Conservation (phyloP, 1,140 invertebrate genomes). For the Aleiodes sp. region DNA sequence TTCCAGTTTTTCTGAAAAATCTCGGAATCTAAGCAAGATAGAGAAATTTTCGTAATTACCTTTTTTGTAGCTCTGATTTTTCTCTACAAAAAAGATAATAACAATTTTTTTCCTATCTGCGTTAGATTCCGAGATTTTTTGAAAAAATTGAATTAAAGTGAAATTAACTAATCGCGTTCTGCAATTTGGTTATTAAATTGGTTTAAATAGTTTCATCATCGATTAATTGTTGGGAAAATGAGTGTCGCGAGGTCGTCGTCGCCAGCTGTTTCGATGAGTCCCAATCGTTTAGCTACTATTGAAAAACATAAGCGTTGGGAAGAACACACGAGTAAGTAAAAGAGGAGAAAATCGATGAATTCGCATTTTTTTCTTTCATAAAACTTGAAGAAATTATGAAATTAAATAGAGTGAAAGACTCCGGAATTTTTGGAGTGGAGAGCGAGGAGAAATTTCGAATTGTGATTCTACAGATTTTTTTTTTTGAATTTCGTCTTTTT, state of each 20-base stretch:
- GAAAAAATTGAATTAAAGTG: too few relatives aligned
- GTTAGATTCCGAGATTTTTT: too few relatives aligned
- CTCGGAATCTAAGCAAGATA: too few relatives aligned
- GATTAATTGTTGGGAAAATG: slow-evolving; percentile 25
- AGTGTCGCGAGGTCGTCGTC: slow-evolving; percentile 40
- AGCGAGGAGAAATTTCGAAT: too few relatives aligned
- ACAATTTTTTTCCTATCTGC: too few relatives aligned
- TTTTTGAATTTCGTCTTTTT: not conserved
- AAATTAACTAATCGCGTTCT: too few relatives aligned
- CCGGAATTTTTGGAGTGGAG: too few relatives aligned
- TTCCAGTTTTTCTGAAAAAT: too few relatives aligned
- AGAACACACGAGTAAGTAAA: slow-evolving; percentile 51
- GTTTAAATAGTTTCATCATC: not conserved
- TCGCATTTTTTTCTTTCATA: not conserved
- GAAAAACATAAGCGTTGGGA: slow-evolving; percentile 50
- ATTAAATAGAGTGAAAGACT: not conserved
- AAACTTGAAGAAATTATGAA: not conserved
- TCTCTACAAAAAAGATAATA: too few relatives aligned
- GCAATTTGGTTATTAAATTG: too few relatives aligned
- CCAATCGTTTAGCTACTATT: slow-evolving; percentile 49
- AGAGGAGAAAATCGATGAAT: not conserved
- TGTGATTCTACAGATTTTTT: not conserved
- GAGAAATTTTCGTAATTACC: too few relatives aligned
- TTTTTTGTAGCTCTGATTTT: too few relatives aligned
- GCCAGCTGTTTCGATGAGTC: slow-evolving; percentile 39